Evolutionary conservation across 2,888 invertebrate species (phyloP), one percentile per base, ranked within the genome.

Genomic region (Limnephilus lunatus): DNA sequence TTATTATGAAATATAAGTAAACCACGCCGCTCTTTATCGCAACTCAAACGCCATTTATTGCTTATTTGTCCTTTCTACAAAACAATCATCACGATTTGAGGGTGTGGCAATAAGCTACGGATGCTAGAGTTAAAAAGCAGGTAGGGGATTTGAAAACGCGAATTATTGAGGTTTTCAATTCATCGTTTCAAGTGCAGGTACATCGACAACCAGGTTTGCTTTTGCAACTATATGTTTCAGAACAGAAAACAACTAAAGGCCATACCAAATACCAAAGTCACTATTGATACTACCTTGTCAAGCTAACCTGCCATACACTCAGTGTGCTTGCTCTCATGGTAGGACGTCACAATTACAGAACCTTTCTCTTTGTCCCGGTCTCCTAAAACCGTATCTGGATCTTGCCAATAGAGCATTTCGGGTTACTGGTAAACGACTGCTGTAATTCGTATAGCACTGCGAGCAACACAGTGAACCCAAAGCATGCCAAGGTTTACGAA

Each of bases 401-500:
- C 48, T 15, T 53, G 19, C 14, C 25, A 68, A 68, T 25, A 7
- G 25, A 25, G 25, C 68, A 68, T 68, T 25, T 25, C 68, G 68
- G 68, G 32, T 5, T 19, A 11, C 30, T n/a, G 35, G 35, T 19
- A n/a, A 32, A 25, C n/a, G 88, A 25, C 32, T 80, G 35, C n/a
- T 53, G 87, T 53, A 87, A 48, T 80, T 89, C 35, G 35, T n/a
- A 87, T 87, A 15, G 53, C 68, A 31, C n/a, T 32, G 80, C 35
- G 88, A 80, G 80, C 88, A 80, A 89, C 39, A 32, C 80, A 80
- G 88, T 80, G 88, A 89, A 89, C 81, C 82, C 90, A 82, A 90
- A 90, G 85, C 92, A 80, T 91, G 91, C 92, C 92, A 92, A 92
- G 92, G 92, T 91, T 92, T 91, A 89, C 90, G 88, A 91, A 90